phyloP scores from a whole-genome alignment of 1,140 invertebrate species.

The Aphaenogaster rudis region DNA sequence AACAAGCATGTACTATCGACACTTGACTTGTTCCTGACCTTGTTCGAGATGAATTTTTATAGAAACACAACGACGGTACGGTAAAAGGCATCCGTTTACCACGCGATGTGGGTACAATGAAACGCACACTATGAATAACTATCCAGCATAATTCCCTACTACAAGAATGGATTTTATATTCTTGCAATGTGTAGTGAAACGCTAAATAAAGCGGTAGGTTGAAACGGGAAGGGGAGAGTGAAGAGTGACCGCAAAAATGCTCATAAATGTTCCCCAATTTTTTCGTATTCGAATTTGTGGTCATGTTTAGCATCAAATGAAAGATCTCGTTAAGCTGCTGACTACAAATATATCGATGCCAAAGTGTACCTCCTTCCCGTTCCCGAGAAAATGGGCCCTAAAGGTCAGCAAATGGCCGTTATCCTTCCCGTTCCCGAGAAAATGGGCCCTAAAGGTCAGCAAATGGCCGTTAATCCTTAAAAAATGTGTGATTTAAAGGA shows the following conservation, averaged over 20 bases:
- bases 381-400: too few species aligned
- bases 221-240: not conserved
- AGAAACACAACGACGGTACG: not conserved
- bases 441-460: too few species aligned
- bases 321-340: too few species aligned
- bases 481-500: too few species aligned
- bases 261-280: too few species aligned
- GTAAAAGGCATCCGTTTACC: not conserved
- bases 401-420: too few species aligned
- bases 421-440: too few species aligned
- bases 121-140: conserved; percentile 9
- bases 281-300: too few species aligned
- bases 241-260: not conserved
- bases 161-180: conserved; percentile 6
- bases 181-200: not conserved
- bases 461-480: too few species aligned
- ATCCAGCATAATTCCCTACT: not conserved
- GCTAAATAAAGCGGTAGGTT: not conserved
- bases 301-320: too few species aligned
- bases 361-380: too few species aligned
- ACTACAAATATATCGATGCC: too few species aligned
- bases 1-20: conserved; percentile 19
- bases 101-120: conserved; percentile 6
- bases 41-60: conserved; percentile 44
- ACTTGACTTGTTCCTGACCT: conserved; percentile 22